Evolutionary conservation across 2,113 vertebrate genomes (phyloP).

Genomic region (Heterochromis multidens): DNA sequence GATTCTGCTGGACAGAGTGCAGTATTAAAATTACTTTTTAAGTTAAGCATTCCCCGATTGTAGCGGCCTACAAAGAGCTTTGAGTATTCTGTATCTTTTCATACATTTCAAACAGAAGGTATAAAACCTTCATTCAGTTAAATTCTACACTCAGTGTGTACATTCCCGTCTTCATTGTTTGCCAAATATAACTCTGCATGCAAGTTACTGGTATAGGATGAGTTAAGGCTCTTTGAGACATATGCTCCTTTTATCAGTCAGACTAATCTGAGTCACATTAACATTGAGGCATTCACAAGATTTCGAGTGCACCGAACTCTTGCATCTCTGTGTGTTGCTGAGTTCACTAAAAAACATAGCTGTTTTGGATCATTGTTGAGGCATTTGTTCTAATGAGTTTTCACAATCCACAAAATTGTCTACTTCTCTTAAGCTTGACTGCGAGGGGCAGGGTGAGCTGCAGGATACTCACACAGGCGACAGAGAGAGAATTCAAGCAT

Average conservation of each 20-base stretch:
- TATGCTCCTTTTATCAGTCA: not conserved
- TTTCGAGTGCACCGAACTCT: not conserved
- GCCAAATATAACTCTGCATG: not conserved
- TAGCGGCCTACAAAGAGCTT: not conserved
- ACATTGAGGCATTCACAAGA: not conserved
- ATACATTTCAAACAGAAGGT: not conserved
- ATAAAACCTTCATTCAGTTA: not conserved
- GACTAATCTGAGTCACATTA: not conserved
- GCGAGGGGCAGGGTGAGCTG: not conserved
- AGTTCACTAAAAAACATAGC: not conserved
- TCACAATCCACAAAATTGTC: not conserved
- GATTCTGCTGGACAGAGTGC: not conserved
- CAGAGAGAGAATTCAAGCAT: not conserved
- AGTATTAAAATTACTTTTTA: not conserved
- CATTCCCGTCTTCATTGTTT: not conserved
- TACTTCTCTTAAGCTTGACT: not conserved
- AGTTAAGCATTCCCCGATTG: not conserved
- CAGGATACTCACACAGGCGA: not conserved
- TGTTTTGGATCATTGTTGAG: not conserved
- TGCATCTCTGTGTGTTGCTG: not conserved
- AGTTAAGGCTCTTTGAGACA: not conserved
- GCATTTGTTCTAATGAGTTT: not conserved
- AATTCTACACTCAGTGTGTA: not conserved
- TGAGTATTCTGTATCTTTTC: not conserved
- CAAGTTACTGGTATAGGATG: not conserved